Evolutionary conservation across 35 echinoderm and acorn worm species (phyloP).

Genomic region (Hemicentrotus pulcherrimus): DNA sequence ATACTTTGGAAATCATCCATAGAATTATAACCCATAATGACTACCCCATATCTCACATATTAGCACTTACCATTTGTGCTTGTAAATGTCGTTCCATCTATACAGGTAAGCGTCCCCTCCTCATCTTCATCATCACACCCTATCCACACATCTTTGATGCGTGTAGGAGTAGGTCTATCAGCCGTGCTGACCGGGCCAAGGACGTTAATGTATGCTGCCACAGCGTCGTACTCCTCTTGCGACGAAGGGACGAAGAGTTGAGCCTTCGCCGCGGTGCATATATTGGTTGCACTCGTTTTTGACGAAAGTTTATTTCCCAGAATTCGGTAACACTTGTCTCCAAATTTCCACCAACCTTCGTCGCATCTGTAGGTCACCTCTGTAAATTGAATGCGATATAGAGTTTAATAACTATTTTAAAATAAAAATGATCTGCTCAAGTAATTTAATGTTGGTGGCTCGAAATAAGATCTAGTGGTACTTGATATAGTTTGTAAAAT

Average conservation of each 20-base stretch:
- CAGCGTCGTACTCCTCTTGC: neutral
- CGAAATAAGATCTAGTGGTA: no score
- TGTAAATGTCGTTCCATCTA: neutral
- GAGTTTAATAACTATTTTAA: no score
- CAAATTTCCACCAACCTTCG: neutral
- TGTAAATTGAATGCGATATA: neutral
- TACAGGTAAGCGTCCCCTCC: neutral
- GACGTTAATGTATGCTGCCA: neutral
- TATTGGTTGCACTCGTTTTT: neutral
- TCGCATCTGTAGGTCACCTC: neutral
- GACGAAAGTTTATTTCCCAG: neutral
- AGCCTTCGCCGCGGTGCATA: neutral
- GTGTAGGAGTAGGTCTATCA: neutral
- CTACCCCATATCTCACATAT: neutral
- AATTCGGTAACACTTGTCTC: neutral
- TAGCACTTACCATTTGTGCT: neutral
- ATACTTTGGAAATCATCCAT: no score
- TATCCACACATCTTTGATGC: neutral
- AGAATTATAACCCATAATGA: no score
- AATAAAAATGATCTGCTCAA: no score
- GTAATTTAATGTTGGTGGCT: no score
- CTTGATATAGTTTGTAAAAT: no score
- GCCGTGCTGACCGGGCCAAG: neutral
- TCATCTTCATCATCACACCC: neutral
- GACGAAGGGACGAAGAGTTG: neutral